A percentile compares a stretch with the other conserved stretches of the same genome.
phyloP scores from a whole-genome alignment of 2,888 invertebrate species.

The Latrodectus hesperus region DNA sequence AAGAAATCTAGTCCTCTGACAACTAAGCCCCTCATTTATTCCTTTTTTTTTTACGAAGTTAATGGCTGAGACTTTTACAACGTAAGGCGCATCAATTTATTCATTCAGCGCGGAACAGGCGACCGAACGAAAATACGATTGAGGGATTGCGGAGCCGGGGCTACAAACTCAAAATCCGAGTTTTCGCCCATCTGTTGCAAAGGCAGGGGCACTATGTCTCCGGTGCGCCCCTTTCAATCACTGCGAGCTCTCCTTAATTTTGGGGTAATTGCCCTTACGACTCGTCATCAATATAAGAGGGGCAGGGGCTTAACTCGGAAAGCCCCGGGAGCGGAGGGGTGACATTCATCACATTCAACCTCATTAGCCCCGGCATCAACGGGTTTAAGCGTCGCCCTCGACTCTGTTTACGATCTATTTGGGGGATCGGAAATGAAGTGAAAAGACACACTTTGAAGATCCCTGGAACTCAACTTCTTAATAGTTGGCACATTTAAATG shows the following conservation, averaged over 20 bases:
- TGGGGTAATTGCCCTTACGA: slow-evolving; percentile 67
- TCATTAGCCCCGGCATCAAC: slow-evolving; percentile 67
- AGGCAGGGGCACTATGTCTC: not conserved
- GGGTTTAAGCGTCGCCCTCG: slow-evolving; percentile 58
- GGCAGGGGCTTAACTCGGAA: slow-evolving; percentile 28
- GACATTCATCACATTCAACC: slow-evolving; percentile 67
- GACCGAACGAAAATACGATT: not conserved
- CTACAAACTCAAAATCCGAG: slow-evolving; percentile 6
- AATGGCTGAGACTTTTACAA: not conserved
- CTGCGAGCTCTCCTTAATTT: slow-evolving; percentile 57
- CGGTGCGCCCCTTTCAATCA: slow-evolving; percentile 59
- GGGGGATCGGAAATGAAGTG: slow-evolving; percentile 23
- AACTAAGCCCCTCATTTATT: too few relatives aligned
- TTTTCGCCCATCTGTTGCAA: slow-evolving; percentile 33
- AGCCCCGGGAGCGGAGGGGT: slow-evolving; percentile 39
- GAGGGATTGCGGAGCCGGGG: not conserved
- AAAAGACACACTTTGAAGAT: slow-evolving; percentile 17
- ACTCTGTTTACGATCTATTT: slow-evolving; percentile 55
- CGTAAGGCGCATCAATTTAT: not conserved
- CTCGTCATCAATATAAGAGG: slow-evolving; percentile 64
- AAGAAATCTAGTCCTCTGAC: too few relatives aligned
- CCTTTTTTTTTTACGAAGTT: too few relatives aligned
- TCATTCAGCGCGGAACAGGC: not conserved
- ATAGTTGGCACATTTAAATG: too few relatives aligned
- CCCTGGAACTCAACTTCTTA: too few relatives aligned